Conservation (phyloP, 2,888 invertebrate genomes). For the Baccha elongata region DNA sequence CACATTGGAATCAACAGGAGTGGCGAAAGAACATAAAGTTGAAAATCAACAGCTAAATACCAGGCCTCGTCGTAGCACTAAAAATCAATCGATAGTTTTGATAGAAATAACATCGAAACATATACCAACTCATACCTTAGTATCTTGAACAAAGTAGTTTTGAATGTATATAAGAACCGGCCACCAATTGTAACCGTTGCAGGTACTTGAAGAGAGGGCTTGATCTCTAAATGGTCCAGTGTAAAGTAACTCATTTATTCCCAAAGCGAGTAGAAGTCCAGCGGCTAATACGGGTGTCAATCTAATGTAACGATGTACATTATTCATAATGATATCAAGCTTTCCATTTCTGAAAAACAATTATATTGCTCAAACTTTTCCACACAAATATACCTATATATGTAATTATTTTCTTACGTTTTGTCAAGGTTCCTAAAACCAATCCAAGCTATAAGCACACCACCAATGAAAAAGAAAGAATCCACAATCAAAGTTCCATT, state of each 20-base stretch:
- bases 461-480: constrained; percentile 84
- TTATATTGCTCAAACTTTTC: not conserved
- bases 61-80: constrained; percentile 29
- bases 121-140: not conserved
- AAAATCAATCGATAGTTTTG: no score
- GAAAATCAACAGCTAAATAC: constrained; percentile 23
- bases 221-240: constrained; percentile 80
- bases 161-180: constrained; percentile 52
- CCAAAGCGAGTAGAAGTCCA: constrained; percentile 81
- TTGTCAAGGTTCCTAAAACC: constrained; percentile 67
- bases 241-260: constrained; percentile 81
- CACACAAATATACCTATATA: no score
- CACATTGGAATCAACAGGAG: constrained; percentile 20
- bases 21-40: constrained; percentile 13
- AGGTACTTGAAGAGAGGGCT: not conserved
- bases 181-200: constrained; percentile 78
- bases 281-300: constrained; percentile 83
- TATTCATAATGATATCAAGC: constrained; percentile 76
- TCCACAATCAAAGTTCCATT: constrained; percentile 83
- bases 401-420: constrained; percentile 15
- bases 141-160: constrained; percentile 62
- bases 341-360: constrained; percentile 71
- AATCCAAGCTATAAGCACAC: constrained; percentile 82
- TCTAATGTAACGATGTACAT: constrained; percentile 79
- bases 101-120: not conserved